Evolutionary conservation across 2,888 invertebrate species (phyloP).

Genomic region (Didymodactylos carnosus): DNA sequence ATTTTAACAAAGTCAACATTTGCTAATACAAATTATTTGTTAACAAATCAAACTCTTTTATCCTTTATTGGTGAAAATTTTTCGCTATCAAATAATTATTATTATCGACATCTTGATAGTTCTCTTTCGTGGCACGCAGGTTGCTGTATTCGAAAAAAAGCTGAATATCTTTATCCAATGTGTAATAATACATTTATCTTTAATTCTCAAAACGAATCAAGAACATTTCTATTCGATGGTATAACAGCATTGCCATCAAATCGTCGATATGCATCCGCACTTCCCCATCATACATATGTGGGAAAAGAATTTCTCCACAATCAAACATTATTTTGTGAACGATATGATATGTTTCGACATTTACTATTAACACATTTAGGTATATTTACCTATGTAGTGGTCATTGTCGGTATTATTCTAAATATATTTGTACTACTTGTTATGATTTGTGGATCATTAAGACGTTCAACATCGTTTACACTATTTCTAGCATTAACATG

Average conservation of each 20-base stretch:
- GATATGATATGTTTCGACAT: neutral
- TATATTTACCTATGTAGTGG: neutral
- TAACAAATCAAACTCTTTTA: too few relatives aligned
- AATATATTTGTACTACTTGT: neutral
- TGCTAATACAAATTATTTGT: neutral
- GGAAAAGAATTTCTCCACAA: neutral
- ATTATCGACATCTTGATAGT: too few relatives aligned
- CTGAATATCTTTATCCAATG: too few relatives aligned
- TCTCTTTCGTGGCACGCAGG: neutral
- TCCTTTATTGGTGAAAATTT: too few relatives aligned
- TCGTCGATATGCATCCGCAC: neutral
- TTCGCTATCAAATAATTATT: too few relatives aligned
- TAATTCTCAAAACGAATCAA: too few relatives aligned
- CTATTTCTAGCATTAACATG: neutral
- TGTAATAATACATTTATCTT: neutral
- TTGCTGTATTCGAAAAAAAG: neutral
- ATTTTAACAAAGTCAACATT: neutral
- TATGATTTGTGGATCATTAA: neutral
- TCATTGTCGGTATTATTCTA: neutral
- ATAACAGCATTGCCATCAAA: too few relatives aligned
- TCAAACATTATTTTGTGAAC: neutral
- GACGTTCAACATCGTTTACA: neutral
- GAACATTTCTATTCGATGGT: neutral
- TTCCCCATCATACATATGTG: neutral
- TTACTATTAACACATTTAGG: neutral